A percentile compares a stretch with the other conserved stretches of the same genome.
Conservation (phyloP, 2,797 vertebrate genomes). For the Iguana delicatissima region DNA sequence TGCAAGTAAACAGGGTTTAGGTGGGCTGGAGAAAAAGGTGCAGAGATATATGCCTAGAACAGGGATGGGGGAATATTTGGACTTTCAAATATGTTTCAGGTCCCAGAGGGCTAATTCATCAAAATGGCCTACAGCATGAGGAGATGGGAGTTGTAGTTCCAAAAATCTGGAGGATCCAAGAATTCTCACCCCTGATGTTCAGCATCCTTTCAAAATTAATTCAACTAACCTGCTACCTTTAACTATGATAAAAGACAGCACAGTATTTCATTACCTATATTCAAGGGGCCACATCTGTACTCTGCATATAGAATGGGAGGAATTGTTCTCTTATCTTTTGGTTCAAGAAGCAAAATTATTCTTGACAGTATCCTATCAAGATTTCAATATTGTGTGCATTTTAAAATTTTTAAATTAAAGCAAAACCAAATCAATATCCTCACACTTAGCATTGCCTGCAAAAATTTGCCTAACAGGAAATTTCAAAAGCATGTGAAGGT, state of each 20-base stretch:
- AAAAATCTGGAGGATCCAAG: background rate
- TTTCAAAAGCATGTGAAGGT: too few relatives aligned
- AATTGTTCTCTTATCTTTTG: background rate
- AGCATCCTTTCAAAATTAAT: background rate
- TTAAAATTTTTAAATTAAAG: background rate
- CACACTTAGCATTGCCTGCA: too few relatives aligned
- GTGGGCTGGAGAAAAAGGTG: background rate
- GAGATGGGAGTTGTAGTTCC: background rate
- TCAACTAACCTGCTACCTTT: background rate
- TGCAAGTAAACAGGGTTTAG: background rate
- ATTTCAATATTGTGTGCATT: background rate
- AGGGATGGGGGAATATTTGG: background rate
- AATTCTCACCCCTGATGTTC: background rate
- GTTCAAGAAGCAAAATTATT: background rate
- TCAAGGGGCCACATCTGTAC: background rate
- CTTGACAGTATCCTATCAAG: background rate
- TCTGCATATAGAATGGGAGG: background rate
- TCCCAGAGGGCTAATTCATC: background rate
- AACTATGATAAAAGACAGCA: background rate
- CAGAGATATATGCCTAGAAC: background rate
- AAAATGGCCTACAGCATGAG: background rate
- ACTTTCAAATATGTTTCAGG: background rate
- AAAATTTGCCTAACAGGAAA: too few relatives aligned
- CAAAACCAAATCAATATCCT: background rate
- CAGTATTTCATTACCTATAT: background rate